Base-by-base conservation (phyloP, 2,888 invertebrate genomes). In the Timema cristinae region DNA sequence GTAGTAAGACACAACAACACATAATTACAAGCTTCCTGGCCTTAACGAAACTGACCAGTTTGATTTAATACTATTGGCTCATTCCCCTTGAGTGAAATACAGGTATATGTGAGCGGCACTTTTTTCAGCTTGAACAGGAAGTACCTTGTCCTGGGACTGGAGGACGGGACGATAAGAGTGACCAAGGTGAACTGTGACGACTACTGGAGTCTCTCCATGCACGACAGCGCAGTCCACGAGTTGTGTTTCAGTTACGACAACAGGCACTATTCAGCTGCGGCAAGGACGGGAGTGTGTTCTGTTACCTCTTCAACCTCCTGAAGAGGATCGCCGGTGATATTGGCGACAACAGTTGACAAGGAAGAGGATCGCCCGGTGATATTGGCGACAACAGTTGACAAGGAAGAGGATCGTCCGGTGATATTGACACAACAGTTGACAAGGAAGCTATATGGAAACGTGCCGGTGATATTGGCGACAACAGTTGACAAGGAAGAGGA, bases 251-350 rank as follows among this genome's bases (percentile, higher is more conserved):
- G 88, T 77, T 83, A 82, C 70, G 88, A 92, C 80, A 78, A 80
- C 0, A 77, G 80, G 48, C 80, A 79, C 74, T 92, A 8, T 87
- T 88, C 72, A 86, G 89, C 0, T 86, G 90, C 77, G 94, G 93
- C 0, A 79, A 84, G 16, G 93, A 93, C 80, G 92, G 93, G 6
- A 93, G 93, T 79, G 84, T 94, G 69, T 94, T 94, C 79, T 86
- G 89, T 0, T 93, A 87, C 77, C 50, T 51, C 8, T n/a, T 63
- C 15, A 50, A 59, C 13, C 59, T 32, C n/a, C 16, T 15, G 0
- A 32, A 52, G 15, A 50, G 6, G 69, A 52, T 50, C 47, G 51
- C 16, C 50, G 7, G 32, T 47, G 47, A 47, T 1, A 16, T 16
- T 7, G 13, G 11, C 54, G 11, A 48, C 7, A 6, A 32, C 63